Conservation (phyloP, 2,888 invertebrate species). For the Tipula confusa region DNA sequence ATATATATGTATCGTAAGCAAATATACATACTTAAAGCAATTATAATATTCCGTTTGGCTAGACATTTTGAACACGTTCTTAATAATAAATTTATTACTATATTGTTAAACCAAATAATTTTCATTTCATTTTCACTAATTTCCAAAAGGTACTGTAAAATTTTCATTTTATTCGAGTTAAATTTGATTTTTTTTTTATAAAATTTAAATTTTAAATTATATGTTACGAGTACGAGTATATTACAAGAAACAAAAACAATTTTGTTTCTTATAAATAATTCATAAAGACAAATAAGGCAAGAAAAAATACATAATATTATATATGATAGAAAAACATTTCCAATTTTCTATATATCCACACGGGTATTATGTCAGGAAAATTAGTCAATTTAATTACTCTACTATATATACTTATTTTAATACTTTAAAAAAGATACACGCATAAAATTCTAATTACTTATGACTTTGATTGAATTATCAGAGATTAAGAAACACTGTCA, state of each 20-base stretch:
- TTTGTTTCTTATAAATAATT: neutral
- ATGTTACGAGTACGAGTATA: neutral
- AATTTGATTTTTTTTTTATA: neutral
- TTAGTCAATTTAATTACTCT: constrained; percentile 20
- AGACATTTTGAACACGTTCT: neutral
- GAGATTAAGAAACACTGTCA: neutral
- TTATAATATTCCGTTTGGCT: neutral
- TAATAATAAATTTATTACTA: constrained; percentile 3
- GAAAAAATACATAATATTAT: neutral
- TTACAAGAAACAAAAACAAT: neutral
- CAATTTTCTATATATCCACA: neutral
- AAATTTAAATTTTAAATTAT: neutral
- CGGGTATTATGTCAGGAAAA: constrained; percentile 14
- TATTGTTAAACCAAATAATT: neutral
- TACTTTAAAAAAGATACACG: neutral
- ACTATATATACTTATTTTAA: too few relatives aligned
- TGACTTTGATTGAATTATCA: constrained; percentile 20
- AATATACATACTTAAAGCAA: too few relatives aligned
- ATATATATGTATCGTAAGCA: too few relatives aligned
- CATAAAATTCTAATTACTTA: neutral
- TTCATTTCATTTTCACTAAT: neutral
- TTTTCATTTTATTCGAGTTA: neutral
- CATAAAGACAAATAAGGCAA: neutral
- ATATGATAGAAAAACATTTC: neutral
- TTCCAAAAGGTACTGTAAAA: neutral